Conservation (phyloP, 2,888 invertebrate genomes). For the Leucozona laternaria region DNA sequence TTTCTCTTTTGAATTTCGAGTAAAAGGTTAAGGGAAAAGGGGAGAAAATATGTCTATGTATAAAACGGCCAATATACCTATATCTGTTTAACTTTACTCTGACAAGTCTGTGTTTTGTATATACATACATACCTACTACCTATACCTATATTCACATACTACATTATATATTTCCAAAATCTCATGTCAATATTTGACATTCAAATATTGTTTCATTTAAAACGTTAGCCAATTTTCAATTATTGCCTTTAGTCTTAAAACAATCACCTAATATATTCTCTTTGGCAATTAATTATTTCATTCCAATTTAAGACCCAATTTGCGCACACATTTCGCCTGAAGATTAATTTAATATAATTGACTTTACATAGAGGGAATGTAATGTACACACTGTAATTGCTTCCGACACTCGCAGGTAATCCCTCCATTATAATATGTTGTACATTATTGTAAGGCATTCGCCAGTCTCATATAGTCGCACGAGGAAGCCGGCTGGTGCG, state of each 20-base stretch:
- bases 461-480: too few species aligned
- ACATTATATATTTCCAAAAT: neutral
- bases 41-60: too few species aligned
- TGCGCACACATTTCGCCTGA: slow-evolving; percentile 27
- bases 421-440: slow-evolving; percentile 29
- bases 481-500: neutral
- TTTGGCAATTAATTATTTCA: slow-evolving; percentile 36
- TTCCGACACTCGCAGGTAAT: slow-evolving; percentile 56
- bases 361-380: slow-evolving; percentile 32
- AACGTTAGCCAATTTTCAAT: neutral
- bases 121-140: too few species aligned
- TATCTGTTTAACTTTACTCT: too few species aligned
- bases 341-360: slow-evolving; percentile 51
- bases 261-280: slow-evolving; percentile 10
- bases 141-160: too few species aligned
- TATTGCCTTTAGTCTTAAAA: neutral
- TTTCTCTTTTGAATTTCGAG: too few species aligned
- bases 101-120: too few species aligned
- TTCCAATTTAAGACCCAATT: slow-evolving; percentile 24
- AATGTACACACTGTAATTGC: slow-evolving; percentile 54
- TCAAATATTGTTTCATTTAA: neutral
- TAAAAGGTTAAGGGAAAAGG: too few species aligned
- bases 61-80: too few species aligned
- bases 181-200: neutral
- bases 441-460: neutral